Conservation (phyloP, 37 sponge, comb jelly and placozoan species). For the Aplysina aerophoba region DNA sequence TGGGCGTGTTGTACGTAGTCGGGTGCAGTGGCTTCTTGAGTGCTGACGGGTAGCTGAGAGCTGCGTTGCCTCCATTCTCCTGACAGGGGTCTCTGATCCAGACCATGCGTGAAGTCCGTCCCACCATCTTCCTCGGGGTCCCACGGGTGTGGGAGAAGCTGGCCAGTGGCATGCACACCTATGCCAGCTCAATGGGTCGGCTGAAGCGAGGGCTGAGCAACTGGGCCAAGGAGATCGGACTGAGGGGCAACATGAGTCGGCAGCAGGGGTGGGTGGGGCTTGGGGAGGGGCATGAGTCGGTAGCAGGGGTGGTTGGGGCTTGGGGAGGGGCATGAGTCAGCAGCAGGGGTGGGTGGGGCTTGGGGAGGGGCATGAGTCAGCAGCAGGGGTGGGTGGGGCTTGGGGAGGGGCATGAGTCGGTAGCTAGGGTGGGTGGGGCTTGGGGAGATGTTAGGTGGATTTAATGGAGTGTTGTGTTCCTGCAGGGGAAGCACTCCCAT, state of each 20-base stretch:
- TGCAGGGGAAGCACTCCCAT: constrained; percentile 42
- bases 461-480: background rate
- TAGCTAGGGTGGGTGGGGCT: background rate
- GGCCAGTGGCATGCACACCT: constrained; percentile 70
- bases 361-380: background rate
- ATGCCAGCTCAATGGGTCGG: constrained; percentile 43
- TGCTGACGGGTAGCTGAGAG: too few relatives aligned
- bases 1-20: constrained; percentile 19
- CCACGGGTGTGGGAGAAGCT: constrained; percentile 95
- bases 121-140: constrained; percentile 91
- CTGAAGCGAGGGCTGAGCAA: constrained; percentile 64
- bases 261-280: constrained; percentile 49
- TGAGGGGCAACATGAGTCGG: constrained; percentile 66
- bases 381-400: background rate
- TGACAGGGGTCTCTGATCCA: constrained; percentile 74
- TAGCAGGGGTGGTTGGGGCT: background rate
- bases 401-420: too few relatives aligned
- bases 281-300: background rate
- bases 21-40: constrained; percentile 13
- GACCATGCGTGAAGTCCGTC: constrained; percentile 88
- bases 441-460: background rate
- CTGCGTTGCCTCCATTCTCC: constrained; percentile 18
- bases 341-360: too few relatives aligned
- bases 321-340: too few relatives aligned
- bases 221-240: constrained; percentile 86